A percentile compares a stretch with the other conserved stretches of the same genome.
Evolutionary conservation across 2,113 vertebrate genomes (phyloP).

Genomic region (Lepisosteus osseus): DNA sequence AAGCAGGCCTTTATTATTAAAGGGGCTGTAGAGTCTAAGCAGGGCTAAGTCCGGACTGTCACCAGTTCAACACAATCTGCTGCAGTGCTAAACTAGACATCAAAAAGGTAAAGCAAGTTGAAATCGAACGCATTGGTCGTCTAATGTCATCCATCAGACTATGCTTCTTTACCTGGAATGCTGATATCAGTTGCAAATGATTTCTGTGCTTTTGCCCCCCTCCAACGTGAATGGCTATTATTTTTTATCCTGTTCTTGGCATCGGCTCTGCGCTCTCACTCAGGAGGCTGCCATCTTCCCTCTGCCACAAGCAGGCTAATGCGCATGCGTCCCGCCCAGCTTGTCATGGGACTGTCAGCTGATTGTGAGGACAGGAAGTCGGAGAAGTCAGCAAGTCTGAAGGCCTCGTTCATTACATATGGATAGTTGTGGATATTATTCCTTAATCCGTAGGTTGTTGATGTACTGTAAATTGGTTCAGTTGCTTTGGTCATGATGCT

Average conservation of each 20-base stretch:
- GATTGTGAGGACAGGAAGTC: conserved; percentile 48
- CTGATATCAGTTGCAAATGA: conserved; percentile 37
- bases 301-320: conserved; percentile 35
- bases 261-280: conserved; percentile 52
- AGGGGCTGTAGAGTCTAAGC: background rate
- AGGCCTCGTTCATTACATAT: too few relatives aligned
- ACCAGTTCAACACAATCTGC: background rate
- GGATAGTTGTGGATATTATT: too few relatives aligned
- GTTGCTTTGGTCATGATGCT: too few relatives aligned
- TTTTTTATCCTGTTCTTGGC: conserved; percentile 44
- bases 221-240: conserved; percentile 45
- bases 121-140: too few relatives aligned
- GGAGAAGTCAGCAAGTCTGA: too few relatives aligned
- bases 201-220: conserved; percentile 54
- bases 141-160: too few relatives aligned
- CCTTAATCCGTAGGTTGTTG: too few relatives aligned
- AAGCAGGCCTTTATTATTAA: background rate
- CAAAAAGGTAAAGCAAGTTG: background rate
- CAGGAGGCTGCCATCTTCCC: conserved; percentile 75
- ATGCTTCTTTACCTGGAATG: conserved; percentile 55
- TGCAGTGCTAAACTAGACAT: conserved; percentile 4
- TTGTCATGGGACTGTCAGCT: conserved; percentile 73
- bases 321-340: conserved; percentile 51
- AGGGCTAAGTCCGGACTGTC: conserved; percentile 3
- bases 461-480: too few relatives aligned